phyloP scores from a whole-genome alignment of 2,113 vertebrate genomes.

The Ranitomeya imitator region DNA sequence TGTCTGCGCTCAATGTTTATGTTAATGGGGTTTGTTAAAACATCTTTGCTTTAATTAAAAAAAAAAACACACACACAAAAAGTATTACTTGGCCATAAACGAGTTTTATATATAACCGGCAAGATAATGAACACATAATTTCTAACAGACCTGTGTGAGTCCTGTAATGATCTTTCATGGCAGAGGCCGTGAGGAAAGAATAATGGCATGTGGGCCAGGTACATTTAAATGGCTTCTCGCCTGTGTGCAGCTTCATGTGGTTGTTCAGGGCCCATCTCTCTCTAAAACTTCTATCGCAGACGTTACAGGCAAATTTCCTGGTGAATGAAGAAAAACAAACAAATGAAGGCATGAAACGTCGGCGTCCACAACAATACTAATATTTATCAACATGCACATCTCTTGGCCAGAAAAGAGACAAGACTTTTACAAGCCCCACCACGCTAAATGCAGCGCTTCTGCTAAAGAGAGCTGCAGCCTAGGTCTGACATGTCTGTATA shows the following conservation, averaged over 20 bases:
- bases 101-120: fast-evolving
- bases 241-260: constrained; percentile 97
- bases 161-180: constrained; percentile 97
- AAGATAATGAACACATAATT: not conserved
- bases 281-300: constrained; percentile 94
- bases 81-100: not conserved
- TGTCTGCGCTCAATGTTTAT: not conserved
- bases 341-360: constrained; percentile 66
- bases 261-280: constrained; percentile 99
- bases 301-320: constrained; percentile 93
- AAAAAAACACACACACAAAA: not conserved
- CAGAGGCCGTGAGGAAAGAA: constrained; percentile 93
- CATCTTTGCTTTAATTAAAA: not conserved
- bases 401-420: not conserved
- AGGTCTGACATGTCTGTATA: constrained; percentile 97
- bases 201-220: constrained; percentile 96
- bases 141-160: constrained; percentile 90
- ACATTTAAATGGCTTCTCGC: constrained; percentile 96
- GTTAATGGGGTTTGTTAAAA: not conserved
- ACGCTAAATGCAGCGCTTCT: constrained; percentile 65
- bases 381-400: constrained; percentile 48
- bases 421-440: constrained; percentile 57
- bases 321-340: constrained; percentile 60
- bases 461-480: constrained; percentile 73
- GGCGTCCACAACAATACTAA: constrained; percentile 60